phyloP scores from a whole-genome alignment of 2,888 invertebrate species.

The Cryptocheilus praepositus region DNA sequence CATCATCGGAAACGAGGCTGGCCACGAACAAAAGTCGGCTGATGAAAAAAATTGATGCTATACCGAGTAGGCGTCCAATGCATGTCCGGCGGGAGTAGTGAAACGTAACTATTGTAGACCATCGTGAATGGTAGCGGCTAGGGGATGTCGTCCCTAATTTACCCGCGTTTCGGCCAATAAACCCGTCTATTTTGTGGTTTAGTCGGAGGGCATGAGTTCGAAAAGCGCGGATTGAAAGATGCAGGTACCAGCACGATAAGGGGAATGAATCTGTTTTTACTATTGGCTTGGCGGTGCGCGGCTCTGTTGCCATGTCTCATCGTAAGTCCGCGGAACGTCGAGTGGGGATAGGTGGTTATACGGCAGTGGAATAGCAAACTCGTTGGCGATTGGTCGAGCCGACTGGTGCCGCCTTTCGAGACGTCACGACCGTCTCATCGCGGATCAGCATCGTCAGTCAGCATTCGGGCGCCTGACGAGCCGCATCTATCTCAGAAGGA shows the following conservation, averaged over 20 bases:
- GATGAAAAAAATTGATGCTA: too few species aligned
- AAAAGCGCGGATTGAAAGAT: constrained; percentile 34
- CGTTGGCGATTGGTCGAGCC: constrained; percentile 46
- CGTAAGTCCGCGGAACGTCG: not conserved
- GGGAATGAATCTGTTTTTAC: constrained; percentile 24
- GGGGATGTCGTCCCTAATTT: constrained; percentile 9
- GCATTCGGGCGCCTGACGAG: constrained; percentile 67
- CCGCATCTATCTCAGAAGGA: constrained; percentile 43
- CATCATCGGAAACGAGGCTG: too few species aligned
- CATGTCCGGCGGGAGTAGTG: too few species aligned
- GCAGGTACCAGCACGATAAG: constrained; percentile 23
- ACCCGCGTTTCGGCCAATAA: constrained; percentile 20
- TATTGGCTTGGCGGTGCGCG: constrained; percentile 29
- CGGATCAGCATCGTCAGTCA: constrained; percentile 57
- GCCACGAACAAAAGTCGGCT: too few species aligned
- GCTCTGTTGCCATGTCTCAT: constrained; percentile 40
- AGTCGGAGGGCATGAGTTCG: constrained; percentile 13
- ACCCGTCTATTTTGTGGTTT: not conserved
- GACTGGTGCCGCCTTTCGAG: constrained; percentile 51
- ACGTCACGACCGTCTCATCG: constrained; percentile 32
- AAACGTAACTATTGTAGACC: too few species aligned
- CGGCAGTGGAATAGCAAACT: constrained; percentile 6
- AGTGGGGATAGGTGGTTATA: constrained; percentile 22
- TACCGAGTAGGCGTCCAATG: too few species aligned
- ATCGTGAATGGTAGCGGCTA: too few species aligned